These are phyloP conservation scores for Phallusia fumigata DNA, from an alignment of 23 tunicate species.

Conservation along the genomic window DNA sequence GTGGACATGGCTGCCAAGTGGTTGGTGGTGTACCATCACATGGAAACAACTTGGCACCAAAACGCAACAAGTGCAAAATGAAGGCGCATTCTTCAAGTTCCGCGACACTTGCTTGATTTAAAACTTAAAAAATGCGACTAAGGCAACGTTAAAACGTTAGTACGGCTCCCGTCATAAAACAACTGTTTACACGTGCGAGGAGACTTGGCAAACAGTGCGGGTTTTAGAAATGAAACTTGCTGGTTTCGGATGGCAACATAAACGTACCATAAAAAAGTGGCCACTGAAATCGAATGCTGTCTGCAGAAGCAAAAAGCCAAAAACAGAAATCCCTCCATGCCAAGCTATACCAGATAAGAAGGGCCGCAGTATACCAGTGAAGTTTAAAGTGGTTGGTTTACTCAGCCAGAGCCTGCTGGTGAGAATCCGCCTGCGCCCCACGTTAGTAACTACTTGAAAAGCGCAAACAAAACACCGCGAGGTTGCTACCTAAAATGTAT, in stretches of 20 bases:
- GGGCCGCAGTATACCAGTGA: too few relatives aligned
- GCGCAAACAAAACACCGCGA: neutral
- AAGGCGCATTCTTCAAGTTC: neutral
- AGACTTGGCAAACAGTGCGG: neutral
- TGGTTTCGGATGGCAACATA: neutral
- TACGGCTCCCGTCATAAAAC: neutral
- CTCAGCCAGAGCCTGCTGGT: conserved; percentile 7
- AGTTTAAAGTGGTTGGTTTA: neutral
- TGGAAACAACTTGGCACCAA: conserved; percentile 13
- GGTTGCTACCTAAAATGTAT: neutral
- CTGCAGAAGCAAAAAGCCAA: neutral
- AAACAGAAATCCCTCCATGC: too few relatives aligned
- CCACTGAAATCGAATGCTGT: neutral
- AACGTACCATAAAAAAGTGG: neutral
- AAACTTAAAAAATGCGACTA: neutral
- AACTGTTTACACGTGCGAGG: neutral
- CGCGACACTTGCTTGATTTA: neutral
- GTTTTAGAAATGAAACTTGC: neutral
- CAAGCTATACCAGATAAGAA: too few relatives aligned
- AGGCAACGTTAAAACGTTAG: conserved; percentile 2
- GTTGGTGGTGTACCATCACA: neutral
- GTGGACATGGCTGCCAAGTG: neutral
- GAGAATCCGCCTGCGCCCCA: neutral
- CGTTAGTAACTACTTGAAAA: neutral
- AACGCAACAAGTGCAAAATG: neutral